These are phyloP conservation scores for Cheilosia vernalis DNA, from an alignment of 2,888 invertebrate species.

Conservation along the genomic window DNA sequence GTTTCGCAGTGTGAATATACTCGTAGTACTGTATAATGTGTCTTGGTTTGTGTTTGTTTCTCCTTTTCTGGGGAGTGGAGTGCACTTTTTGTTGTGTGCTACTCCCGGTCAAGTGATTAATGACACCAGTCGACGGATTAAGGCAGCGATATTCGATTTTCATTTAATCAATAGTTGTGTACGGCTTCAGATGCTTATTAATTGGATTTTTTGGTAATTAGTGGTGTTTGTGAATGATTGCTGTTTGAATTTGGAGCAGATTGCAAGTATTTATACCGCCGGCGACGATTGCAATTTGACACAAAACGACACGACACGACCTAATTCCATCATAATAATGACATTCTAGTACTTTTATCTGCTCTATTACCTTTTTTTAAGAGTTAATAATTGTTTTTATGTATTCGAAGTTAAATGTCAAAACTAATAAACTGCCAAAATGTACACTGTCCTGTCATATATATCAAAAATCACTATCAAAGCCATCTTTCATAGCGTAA, in stretches of 20 bases:
- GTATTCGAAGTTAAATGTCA: too few relatives aligned
- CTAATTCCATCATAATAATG: too few relatives aligned
- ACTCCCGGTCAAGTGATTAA: slow-evolving; percentile 45
- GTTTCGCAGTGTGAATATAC: slow-evolving; percentile 24
- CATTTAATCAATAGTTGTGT: slow-evolving; percentile 33
- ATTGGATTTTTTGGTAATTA: slow-evolving; percentile 18
- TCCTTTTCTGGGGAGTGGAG: background rate
- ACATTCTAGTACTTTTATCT: too few relatives aligned
- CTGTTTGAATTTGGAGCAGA: slow-evolving; percentile 14
- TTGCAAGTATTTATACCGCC: background rate
- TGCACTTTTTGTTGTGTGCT: slow-evolving; percentile 7
- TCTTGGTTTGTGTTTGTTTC: slow-evolving; percentile 9
- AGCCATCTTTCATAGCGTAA: too few relatives aligned
- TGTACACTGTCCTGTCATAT: too few relatives aligned
- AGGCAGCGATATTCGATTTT: background rate
- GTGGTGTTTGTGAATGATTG: slow-evolving; percentile 23
- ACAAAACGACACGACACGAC: too few relatives aligned
- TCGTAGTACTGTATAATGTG: slow-evolving; percentile 1
- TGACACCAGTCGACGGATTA: slow-evolving; percentile 16
- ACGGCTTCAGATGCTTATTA: slow-evolving; percentile 33
- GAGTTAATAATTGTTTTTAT: too few relatives aligned
- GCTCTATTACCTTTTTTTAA: too few relatives aligned
- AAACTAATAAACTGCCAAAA: too few relatives aligned
- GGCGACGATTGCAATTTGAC: slow-evolving; percentile 8
- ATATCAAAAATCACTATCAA: too few relatives aligned